A percentile compares a stretch with the other conserved stretches of the same genome.
These are phyloP conservation scores for Ectropis grisescens DNA, from an alignment of 1,140 invertebrate species.

Conservation along the genomic window DNA sequence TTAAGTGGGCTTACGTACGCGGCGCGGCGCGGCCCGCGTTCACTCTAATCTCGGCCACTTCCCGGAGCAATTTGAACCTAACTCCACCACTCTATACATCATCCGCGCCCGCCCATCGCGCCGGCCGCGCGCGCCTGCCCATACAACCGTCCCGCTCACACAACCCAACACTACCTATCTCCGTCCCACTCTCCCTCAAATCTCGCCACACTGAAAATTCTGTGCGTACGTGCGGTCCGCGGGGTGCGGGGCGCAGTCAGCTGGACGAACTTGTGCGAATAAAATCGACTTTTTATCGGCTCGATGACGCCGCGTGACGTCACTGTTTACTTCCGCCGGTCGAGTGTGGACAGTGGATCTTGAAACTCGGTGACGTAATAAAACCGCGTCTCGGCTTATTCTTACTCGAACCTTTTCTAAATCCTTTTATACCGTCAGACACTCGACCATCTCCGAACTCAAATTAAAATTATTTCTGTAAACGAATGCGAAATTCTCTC, in stretches of 20 bases:
- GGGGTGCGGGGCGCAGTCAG: conserved; percentile 49
- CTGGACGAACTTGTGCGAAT: conserved; percentile 66
- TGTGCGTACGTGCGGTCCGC: conserved; percentile 35
- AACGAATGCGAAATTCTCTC: no score
- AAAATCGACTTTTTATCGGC: conserved; percentile 68
- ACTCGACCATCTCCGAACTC: no score
- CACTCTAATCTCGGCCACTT: conserved; percentile 77
- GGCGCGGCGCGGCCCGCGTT: conserved; percentile 60
- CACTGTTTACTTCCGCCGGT: conserved; percentile 59
- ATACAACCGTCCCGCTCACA: conserved; percentile 32
- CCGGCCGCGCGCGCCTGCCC: conserved; percentile 16
- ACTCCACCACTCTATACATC: conserved; percentile 78
- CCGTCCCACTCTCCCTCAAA: conserved; percentile 43
- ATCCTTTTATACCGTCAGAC: no score
- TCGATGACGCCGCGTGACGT: conserved; percentile 63
- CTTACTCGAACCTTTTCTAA: no score
- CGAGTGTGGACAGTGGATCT: conserved; percentile 35
- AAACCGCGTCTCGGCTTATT: conserved; percentile 9
- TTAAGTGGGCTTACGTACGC: conserved; percentile 68
- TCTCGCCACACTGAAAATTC: conserved; percentile 52
- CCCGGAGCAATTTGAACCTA: conserved; percentile 77
- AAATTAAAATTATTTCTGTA: no score
- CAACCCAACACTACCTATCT: conserved; percentile 8
- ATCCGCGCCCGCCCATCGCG: conserved; percentile 64
- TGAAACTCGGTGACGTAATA: conserved; percentile 27